These are phyloP conservation scores for Bubo blakistoni DNA, from an alignment of 2,113 vertebrate genomes.

Conservation along the genomic window DNA sequence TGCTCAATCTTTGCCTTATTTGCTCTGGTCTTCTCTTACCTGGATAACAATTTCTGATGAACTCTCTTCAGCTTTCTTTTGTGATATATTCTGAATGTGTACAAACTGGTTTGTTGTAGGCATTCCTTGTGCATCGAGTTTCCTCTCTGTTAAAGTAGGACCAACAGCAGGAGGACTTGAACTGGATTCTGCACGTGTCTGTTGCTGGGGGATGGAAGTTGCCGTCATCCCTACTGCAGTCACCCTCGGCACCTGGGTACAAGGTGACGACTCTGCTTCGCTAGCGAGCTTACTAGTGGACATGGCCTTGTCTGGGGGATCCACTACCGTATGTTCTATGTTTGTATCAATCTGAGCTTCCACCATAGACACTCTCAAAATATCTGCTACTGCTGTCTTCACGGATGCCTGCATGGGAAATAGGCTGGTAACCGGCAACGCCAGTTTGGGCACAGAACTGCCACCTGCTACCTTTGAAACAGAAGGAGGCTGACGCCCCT, in stretches of 20 bases:
- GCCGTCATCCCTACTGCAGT: conserved; percentile 60
- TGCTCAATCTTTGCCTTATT: neutral
- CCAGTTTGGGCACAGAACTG: conserved; percentile 74
- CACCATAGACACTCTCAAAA: conserved; percentile 97
- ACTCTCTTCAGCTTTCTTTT: conserved; percentile 81
- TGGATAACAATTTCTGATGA: conserved; percentile 86
- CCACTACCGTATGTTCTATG: conserved; percentile 84
- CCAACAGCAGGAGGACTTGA: conserved; percentile 73
- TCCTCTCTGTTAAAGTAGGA: conserved; percentile 69
- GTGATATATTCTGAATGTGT: conserved; percentile 82
- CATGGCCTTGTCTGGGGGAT: conserved; percentile 82
- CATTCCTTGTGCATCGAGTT: conserved; percentile 63
- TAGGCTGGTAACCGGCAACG: conserved; percentile 76
- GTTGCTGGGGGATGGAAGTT: conserved; percentile 76
- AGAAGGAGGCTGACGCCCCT: conserved; percentile 79
- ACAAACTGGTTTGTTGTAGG: conserved; percentile 78
- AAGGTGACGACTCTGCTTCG: conserved; percentile 66
- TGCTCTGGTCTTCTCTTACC: conserved; percentile 73
- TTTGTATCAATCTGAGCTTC: conserved; percentile 92
- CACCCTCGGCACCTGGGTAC: conserved; percentile 73
- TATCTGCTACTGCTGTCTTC: conserved; percentile 89
- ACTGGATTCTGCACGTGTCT: conserved; percentile 75
- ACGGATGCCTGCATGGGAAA: conserved; percentile 72
- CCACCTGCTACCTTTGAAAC: conserved; percentile 82
- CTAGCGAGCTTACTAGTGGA: conserved; percentile 73